Evolutionary conservation across 2,797 vertebrate species (phyloP), one percentile per base, ranked within the genome.

Genomic region (Micromesistius poutassou): DNA sequence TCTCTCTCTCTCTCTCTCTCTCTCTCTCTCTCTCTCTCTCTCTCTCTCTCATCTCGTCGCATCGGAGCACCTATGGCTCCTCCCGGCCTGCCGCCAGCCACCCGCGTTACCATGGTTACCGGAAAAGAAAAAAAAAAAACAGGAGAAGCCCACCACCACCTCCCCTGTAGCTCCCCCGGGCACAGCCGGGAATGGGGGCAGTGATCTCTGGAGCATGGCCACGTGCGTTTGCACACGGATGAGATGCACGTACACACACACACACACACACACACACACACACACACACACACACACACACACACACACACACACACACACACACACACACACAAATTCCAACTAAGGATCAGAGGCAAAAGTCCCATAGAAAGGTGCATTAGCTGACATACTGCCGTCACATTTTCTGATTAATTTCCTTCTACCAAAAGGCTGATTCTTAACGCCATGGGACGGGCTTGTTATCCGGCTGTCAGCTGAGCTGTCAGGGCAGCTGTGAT

Each of bases 101-200:
- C 62, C 70, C 35, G 71, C 88, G 91, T 93, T 91, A 85, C 89
- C 87, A 91, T 91, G 90, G 90, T 84, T 88, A 92, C 90, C 36
- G 72, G 87, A 88, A n/a, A n/a, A n/a, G n/a, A n/a, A n/a, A n/a
- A n/a, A n/a, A 88, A 89, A 77, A 88, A 28, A 88, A 78, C 75
- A 81, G 86, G 74, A 83, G 77, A 81, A 82, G 75, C 76, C 76
- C 25, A 66, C 62, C 25, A 66, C 62, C 62, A 28, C 50, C 50
- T 62, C 50, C 78, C 75, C 75, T 73, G 4, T 30, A 30, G 68
- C 76, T 75, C 76, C 82, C 86, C 83, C 82, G 79, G 74, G 31
- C 62, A 36, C 12, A 72, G 77, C 82, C 76, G 79, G 30, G 77
- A 89, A 87, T 82, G 74, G 74, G 78, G 88, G 76, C 78, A 83